Base-by-base conservation (phyloP, 2,113 vertebrate species). In the Xenotilapia leptura region DNA sequence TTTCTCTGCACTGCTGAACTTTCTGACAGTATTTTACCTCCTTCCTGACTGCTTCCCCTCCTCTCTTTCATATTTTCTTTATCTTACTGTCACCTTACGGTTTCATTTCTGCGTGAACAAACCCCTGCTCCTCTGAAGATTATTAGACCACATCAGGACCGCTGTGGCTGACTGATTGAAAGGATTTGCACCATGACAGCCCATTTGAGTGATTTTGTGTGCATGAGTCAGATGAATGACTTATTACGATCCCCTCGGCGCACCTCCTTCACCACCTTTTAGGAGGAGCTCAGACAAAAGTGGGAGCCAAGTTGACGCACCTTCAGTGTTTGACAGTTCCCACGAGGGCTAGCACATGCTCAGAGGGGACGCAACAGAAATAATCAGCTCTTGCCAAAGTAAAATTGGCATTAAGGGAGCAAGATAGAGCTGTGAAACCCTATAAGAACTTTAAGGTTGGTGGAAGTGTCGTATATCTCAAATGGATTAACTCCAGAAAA, bases 131-230 rank as follows among this genome's bases (percentile, higher is more conserved):
- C 56, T 73, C 47, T 33, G 6, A 45, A 11, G 36, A 83, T 86
- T 54, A 68, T 36, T 49, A 77, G 77, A 84, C 33, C 60, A 38
- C 81, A 83, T 83, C 36, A 77, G 45, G 60, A 79, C 80, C n/a
- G 6, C 40, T 82, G 36, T 80, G 68, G 58, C 65, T 79, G 65
- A 80, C 54, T 84, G 87, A 80, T 17, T 85, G 75, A 60, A 79
- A 80, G 80, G 55, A 40, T 80, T 85, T n/a, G 21, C 79, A 79
- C 87, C 60, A 60, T 80, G 89, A 70, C 86, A 85, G 82, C 54
- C 55, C n/a, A 23, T 90, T 84, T 82, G 31, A 92, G 75, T 73
- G 87, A 89, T 85, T 85, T 83, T 54, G 58, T 54, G 89, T 42
- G 38, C 51, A 77, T 21, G 73, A 86, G 80, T 81, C 77, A 49